phyloP scores from a whole-genome alignment of 1,140 invertebrate genomes.

The Rhagoletis zephyria region DNA sequence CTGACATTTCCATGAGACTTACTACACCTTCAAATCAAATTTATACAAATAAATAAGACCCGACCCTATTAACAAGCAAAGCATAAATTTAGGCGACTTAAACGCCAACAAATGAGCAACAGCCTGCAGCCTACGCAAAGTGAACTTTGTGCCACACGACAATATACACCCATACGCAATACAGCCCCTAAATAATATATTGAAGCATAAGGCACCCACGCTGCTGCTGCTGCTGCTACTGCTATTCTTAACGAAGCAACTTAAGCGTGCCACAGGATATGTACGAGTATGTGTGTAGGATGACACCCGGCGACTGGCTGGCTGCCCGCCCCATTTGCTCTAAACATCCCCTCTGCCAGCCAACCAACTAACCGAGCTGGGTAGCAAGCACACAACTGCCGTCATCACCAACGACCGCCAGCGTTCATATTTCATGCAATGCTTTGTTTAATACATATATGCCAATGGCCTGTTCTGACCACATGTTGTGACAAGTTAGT shows the following conservation, averaged over 20 bases:
- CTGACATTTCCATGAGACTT: too few relatives aligned
- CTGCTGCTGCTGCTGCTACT: background rate
- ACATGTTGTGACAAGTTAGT: constrained; percentile 50
- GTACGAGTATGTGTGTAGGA: too few relatives aligned
- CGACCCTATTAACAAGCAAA: too few relatives aligned
- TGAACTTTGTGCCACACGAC: background rate
- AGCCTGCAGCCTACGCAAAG: background rate
- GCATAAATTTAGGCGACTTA: constrained; percentile 49
- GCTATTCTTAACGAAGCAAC: background rate
- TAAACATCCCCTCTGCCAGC: background rate
- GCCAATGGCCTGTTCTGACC: background rate
- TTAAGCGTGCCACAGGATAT: background rate
- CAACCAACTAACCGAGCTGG: background rate
- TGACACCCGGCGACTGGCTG: background rate
- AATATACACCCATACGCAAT: background rate
- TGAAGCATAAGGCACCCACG: background rate
- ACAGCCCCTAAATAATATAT: background rate
- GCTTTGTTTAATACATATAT: constrained; percentile 12
- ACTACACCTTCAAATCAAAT: too few relatives aligned
- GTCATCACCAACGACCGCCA: background rate
- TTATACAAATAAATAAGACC: too few relatives aligned
- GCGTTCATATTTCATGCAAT: background rate
- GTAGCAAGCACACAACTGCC: background rate
- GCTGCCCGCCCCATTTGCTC: background rate
- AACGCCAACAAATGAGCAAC: background rate